These are phyloP conservation scores for Whitmania pigra DNA, from an alignment of 1,140 invertebrate species.

Conservation along the genomic window DNA sequence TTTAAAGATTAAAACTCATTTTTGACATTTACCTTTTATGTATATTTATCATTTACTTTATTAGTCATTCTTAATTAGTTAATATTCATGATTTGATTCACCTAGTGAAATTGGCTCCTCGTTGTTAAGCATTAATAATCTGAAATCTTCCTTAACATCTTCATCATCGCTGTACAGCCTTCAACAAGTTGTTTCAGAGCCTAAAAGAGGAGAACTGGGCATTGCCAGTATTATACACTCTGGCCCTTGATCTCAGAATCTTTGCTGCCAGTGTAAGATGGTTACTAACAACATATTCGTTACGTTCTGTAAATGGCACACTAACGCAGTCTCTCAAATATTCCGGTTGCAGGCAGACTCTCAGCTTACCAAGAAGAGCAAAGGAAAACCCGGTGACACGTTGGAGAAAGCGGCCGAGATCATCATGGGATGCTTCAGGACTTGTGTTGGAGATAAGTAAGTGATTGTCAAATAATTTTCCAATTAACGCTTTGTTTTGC, in stretches of 20 bases:
- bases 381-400: slow-evolving; percentile 53
- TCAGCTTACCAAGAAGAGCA: slow-evolving; percentile 39
- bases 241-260: slow-evolving; percentile 73
- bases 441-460: slow-evolving; percentile 85
- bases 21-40: background rate
- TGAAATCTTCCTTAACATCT: slow-evolving; percentile 3
- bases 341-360: slow-evolving; percentile 50
- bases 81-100: no score
- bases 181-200: slow-evolving; percentile 68
- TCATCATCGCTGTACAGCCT: slow-evolving; percentile 38
- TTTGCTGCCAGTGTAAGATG: slow-evolving; percentile 49
- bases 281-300: background rate
- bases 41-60: background rate
- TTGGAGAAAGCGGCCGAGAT: slow-evolving; percentile 86
- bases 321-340: slow-evolving; percentile 1
- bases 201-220: slow-evolving; percentile 94
- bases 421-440: slow-evolving; percentile 82
- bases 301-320: background rate
- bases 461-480: slow-evolving; percentile 23
- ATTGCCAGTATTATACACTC: slow-evolving; percentile 71
- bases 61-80: no score
- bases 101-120: background rate
- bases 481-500: no score
- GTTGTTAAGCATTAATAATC: background rate
- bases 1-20: background rate